Conservation (phyloP, 92 coral and sea anemone genomes). For the Epizoanthus stellaris region DNA sequence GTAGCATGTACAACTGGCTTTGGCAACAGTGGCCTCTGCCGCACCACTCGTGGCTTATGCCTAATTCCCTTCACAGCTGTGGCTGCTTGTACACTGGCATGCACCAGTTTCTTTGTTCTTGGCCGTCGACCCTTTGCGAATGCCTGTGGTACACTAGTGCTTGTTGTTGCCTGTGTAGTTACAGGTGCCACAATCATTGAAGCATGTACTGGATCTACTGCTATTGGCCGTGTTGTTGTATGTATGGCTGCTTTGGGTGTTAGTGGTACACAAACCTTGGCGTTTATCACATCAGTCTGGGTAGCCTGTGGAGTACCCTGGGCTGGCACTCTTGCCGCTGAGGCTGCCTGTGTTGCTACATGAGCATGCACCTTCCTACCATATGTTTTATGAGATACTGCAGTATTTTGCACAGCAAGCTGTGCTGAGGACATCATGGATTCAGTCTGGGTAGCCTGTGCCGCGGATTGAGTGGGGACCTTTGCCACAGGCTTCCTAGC, state of each 20-base stretch:
- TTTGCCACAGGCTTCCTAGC: neutral
- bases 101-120: neutral
- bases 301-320: constrained; percentile 24
- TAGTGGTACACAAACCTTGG: neutral
- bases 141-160: neutral
- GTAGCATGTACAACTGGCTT: constrained; percentile 8
- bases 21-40: neutral
- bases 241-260: neutral
- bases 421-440: neutral
- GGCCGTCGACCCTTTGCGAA: neutral
- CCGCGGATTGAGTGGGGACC: neutral
- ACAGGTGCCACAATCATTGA: neutral
- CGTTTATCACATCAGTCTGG: constrained; percentile 5
- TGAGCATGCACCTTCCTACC: neutral
- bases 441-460: constrained; percentile 17
- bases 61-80: constrained; percentile 8
- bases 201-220: neutral
- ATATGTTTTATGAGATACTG: neutral
- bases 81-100: constrained; percentile 26
- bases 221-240: neutral
- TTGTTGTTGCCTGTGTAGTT: neutral
- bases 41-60: neutral
- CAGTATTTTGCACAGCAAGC: no score
- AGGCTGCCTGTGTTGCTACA: constrained; percentile 25
- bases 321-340: neutral